phyloP scores from a whole-genome alignment of 2,888 invertebrate genomes.

The Fabriciana adippe region DNA sequence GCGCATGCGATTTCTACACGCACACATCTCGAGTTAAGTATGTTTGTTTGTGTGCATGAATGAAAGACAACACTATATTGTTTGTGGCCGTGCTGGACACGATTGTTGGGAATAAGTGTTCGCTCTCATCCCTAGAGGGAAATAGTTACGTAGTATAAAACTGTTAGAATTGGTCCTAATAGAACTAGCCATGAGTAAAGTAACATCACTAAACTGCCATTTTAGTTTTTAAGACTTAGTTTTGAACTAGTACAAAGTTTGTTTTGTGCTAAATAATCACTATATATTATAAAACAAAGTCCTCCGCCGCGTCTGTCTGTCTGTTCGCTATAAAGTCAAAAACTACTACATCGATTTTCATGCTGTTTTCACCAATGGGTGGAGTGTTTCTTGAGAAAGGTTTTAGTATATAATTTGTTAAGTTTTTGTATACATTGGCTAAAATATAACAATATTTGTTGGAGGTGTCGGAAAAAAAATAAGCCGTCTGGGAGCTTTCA shows the following conservation, averaged over 20 bases:
- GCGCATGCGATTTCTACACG: slow-evolving; percentile 72
- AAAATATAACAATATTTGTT: too few relatives aligned
- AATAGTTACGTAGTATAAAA: slow-evolving; percentile 41
- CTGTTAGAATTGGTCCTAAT: slow-evolving; percentile 35
- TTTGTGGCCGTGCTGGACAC: slow-evolving; percentile 65
- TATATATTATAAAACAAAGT: too few relatives aligned
- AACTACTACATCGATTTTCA: too few relatives aligned
- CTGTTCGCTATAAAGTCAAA: too few relatives aligned
- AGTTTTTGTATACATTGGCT: too few relatives aligned
- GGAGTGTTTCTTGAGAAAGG: too few relatives aligned
- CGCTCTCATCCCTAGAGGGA: slow-evolving; percentile 42
- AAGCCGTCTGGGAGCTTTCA: too few relatives aligned
- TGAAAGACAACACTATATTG: slow-evolving; percentile 56
- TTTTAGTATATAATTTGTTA: too few relatives aligned
- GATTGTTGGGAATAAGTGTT: slow-evolving; percentile 69
- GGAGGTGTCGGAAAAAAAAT: too few relatives aligned
- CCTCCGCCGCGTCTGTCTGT: too few relatives aligned
- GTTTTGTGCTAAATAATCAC: too few relatives aligned
- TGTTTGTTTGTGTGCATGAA: slow-evolving; percentile 50
- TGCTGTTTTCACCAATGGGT: too few relatives aligned
- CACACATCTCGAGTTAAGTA: slow-evolving; percentile 45
- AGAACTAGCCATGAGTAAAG: slow-evolving; percentile 19
- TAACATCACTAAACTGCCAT: slow-evolving; percentile 5
- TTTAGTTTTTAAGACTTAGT: neutral
- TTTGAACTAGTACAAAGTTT: neutral